These are phyloP conservation scores for Dicyrtoma fusca DNA, from an alignment of 2,888 invertebrate genomes.

Conservation along the genomic window DNA sequence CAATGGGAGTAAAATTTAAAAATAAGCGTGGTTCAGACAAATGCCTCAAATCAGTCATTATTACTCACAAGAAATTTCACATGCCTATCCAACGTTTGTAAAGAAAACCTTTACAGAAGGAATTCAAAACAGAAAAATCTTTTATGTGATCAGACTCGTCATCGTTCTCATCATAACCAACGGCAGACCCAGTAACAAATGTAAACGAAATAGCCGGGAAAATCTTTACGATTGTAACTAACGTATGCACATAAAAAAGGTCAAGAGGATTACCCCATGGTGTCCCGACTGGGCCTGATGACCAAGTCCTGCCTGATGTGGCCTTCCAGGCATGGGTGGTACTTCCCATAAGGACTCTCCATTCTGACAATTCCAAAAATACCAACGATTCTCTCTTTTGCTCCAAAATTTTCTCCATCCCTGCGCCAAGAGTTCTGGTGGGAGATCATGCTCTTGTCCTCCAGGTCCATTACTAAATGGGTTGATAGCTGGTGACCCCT, in stretches of 20 bases:
- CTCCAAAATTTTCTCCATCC: slow-evolving; percentile 99
- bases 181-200: too few species aligned
- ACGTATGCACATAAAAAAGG: too few species aligned
- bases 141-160: slow-evolving; percentile 34
- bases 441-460: slow-evolving; percentile 63
- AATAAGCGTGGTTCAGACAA: slow-evolving; percentile 51
- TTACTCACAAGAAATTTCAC: neutral
- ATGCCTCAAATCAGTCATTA: slow-evolving; percentile 53
- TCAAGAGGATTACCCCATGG: slow-evolving; percentile 17
- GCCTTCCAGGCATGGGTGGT: slow-evolving; percentile 66
- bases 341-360: slow-evolving; percentile 98
- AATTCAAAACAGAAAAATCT: neutral
- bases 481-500: slow-evolving; percentile 58
- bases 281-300: slow-evolving; percentile 18
- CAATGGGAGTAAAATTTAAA: neutral
- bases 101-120: slow-evolving; percentile 27
- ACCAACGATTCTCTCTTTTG: slow-evolving; percentile 89
- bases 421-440: slow-evolving; percentile 74
- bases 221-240: too few species aligned
- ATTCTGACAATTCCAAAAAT: slow-evolving; percentile 94
- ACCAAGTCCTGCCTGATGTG: slow-evolving; percentile 17
- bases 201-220: too few species aligned
- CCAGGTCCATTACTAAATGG: slow-evolving; percentile 61
- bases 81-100: neutral
- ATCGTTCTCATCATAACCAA: slow-evolving; percentile 31